These are phyloP conservation scores for Galeopterus variegatus DNA, from an alignment of 2,113 vertebrate species.

Conservation along the genomic window DNA sequence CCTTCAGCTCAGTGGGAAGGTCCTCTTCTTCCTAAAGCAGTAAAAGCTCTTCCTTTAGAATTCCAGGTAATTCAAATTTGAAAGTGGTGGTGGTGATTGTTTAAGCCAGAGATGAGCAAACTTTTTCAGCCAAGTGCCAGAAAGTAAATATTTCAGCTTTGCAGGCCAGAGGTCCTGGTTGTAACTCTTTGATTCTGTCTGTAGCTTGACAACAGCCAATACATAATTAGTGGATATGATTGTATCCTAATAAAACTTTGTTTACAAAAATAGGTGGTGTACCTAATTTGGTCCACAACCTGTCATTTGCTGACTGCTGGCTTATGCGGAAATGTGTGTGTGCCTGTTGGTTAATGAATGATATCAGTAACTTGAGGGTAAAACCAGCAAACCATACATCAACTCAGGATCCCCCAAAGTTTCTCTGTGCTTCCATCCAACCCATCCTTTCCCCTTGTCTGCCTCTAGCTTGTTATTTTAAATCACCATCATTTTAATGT, in stretches of 20 bases:
- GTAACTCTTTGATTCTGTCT: not conserved
- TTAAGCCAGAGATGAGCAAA: not conserved
- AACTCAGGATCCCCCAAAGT: rapidly evolving
- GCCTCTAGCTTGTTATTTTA: not conserved
- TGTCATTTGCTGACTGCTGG: not conserved
- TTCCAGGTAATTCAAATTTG: not conserved
- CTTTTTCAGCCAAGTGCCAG: not conserved
- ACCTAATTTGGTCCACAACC: not conserved
- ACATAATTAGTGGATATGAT: rapidly evolving
- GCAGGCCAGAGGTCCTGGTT: rapidly evolving
- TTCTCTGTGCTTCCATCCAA: rapidly evolving
- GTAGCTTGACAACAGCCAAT: not conserved
- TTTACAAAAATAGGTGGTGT: not conserved
- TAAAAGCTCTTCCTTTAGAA: not conserved
- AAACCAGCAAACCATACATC: not conserved
- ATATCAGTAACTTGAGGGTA: not conserved
- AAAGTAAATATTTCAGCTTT: not conserved
- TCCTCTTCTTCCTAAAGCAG: not conserved
- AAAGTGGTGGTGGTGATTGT: not conserved
- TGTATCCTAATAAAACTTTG: too few relatives aligned
- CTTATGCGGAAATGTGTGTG: not conserved
- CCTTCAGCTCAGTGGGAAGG: not conserved
- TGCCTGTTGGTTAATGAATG: not conserved
- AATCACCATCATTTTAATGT: not conserved
- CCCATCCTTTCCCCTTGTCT: rapidly evolving